phyloP scores from a whole-genome alignment of 2,797 vertebrate genomes.

The Onychomys arenicola region DNA sequence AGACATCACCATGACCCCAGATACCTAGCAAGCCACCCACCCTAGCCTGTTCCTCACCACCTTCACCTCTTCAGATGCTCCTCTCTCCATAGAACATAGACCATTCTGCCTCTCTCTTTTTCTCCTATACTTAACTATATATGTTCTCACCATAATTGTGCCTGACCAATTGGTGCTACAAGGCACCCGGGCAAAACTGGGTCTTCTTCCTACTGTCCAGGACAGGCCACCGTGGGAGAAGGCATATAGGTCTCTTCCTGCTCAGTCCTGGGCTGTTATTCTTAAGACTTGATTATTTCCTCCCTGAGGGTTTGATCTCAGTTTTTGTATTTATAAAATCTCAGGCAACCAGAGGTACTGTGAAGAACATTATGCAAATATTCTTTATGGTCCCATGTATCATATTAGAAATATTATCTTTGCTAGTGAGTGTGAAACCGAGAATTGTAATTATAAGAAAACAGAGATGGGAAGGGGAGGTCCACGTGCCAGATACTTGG shows the following conservation, averaged over 20 bases:
- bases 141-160: not conserved
- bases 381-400: not conserved
- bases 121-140: not conserved
- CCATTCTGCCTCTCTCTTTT: not conserved
- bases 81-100: not conserved
- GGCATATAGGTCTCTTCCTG: not conserved
- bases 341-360: not conserved
- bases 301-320: not conserved
- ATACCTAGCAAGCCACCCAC: not conserved
- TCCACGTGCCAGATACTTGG: not conserved
- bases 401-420: constrained; percentile 64
- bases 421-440: constrained; percentile 28
- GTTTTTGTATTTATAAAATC: constrained; percentile 49
- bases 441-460: constrained; percentile 59
- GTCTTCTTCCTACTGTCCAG: not conserved
- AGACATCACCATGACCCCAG: not conserved
- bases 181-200: not conserved
- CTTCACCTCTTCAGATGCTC: not conserved
- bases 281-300: constrained; percentile 33
- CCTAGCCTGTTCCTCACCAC: not conserved
- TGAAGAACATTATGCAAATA: constrained; percentile 40
- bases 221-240: not conserved
- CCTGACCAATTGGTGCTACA: not conserved
- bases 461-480: not conserved
- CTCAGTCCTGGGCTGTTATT: not conserved